Conservation (phyloP, 2,888 invertebrate species). For the Meloe dianella region DNA sequence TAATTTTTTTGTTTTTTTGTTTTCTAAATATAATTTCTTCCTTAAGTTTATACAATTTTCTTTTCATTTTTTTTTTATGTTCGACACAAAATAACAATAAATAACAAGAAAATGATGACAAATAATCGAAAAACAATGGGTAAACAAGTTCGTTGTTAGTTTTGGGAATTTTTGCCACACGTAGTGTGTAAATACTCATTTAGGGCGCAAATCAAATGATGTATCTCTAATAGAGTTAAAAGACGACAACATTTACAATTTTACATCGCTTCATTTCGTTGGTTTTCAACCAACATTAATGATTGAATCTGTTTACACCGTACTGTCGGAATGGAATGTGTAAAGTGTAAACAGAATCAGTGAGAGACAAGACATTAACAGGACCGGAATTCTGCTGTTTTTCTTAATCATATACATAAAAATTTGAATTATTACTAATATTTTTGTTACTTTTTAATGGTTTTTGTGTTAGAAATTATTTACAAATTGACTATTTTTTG, state of each 20-base stretch:
- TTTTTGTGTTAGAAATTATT: conserved; percentile 37
- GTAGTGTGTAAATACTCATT: conserved; percentile 16
- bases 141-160: conserved; percentile 45
- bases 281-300: no score
- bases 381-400: conserved; percentile 25
- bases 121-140: conserved; percentile 31
- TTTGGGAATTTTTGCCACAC: neutral
- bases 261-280: conserved; percentile 21
- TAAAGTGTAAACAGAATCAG: conserved; percentile 15
- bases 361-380: conserved; percentile 23
- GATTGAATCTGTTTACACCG: neutral
- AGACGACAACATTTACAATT: conserved; percentile 32
- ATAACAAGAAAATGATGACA: conserved; percentile 19
- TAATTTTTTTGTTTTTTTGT: neutral
- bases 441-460: conserved; percentile 18
- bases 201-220: conserved; percentile 17
- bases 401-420: conserved; percentile 15
- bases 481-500: conserved; percentile 57
- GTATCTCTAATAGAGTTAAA: no score
- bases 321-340: neutral
- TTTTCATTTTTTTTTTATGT: no score
- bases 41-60: neutral
- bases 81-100: conserved; percentile 32
- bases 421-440: conserved; percentile 15
- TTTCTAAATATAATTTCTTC: neutral